Evolutionary conservation across 2,797 vertebrate genomes (phyloP).

Genomic region (Acrocephalus scirpaceus): DNA sequence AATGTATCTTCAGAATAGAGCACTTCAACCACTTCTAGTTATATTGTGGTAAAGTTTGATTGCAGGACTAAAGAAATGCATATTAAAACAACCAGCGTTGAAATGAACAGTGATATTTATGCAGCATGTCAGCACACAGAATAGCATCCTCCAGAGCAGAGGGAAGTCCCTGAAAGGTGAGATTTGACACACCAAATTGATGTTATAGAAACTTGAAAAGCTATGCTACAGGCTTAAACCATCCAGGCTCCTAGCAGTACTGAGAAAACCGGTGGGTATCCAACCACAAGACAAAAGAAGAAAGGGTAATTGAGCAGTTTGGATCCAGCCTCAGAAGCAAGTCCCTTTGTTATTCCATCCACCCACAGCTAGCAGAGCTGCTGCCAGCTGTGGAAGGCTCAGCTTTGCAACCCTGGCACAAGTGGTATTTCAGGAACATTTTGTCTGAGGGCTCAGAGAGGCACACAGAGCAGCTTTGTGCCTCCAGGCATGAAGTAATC

Average conservation of each 20-base stretch:
- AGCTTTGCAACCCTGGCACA: neutral
- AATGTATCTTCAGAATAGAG: slow-evolving; percentile 57
- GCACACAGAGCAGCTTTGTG: neutral
- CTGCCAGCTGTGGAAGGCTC: slow-evolving; percentile 33
- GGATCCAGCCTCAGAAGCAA: slow-evolving; percentile 27
- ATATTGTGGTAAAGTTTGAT: slow-evolving; percentile 35
- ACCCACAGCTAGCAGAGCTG: neutral
- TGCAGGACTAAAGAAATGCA: slow-evolving; percentile 46
- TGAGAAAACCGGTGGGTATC: neutral
- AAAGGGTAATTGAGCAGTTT: slow-evolving; percentile 27
- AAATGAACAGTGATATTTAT: slow-evolving; percentile 3
- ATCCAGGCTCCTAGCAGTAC: neutral
- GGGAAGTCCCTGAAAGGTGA: neutral
- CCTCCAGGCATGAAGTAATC: slow-evolving; percentile 26
- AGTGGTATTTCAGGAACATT: neutral
- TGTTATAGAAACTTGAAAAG: slow-evolving; percentile 11
- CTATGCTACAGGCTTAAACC: neutral
- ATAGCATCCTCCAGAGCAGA: neutral
- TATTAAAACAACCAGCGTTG: slow-evolving; percentile 15
- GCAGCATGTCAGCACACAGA: neutral
- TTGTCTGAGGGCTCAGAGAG: slow-evolving; percentile 3
- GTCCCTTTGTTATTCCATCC: neutral
- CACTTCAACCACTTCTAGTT: slow-evolving; percentile 50
- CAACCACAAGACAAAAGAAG: slow-evolving; percentile 32
- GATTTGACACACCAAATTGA: neutral